Percentiles rank a stretch among this genome's conserved stretches.
phyloP scores from a whole-genome alignment of 2,888 invertebrate species.

The Agrochola circellaris region DNA sequence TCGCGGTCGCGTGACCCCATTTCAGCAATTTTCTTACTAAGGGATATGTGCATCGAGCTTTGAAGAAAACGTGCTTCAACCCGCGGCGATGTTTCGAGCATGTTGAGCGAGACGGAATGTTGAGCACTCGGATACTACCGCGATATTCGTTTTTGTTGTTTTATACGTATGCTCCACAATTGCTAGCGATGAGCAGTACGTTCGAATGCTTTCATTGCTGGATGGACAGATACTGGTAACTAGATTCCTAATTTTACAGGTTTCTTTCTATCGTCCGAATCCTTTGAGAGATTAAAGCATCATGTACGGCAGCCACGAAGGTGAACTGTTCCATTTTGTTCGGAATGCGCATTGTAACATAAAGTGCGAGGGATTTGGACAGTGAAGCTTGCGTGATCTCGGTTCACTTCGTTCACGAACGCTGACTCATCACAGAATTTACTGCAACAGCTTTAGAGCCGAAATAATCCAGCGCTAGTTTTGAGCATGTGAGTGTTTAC shows the following conservation, averaged over 20 bases:
- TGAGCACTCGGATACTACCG: not conserved
- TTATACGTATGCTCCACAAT: not conserved
- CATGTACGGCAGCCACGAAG: too few species aligned
- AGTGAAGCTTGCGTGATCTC: not conserved
- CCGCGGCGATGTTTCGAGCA: not conserved
- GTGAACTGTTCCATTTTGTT: slow-evolving; percentile 3
- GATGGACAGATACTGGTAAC: not conserved
- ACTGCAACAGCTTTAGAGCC: not conserved
- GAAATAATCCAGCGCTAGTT: not conserved
- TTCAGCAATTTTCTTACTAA: not conserved
- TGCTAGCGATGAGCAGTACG: not conserved
- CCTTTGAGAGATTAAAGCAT: not conserved
- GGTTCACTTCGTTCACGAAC: not conserved
- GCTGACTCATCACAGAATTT: slow-evolving; percentile 1
- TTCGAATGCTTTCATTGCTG: not conserved
- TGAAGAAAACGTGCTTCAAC: not conserved
- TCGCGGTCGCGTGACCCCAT: not conserved
- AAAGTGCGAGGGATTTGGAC: not conserved
- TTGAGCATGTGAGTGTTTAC: not conserved
- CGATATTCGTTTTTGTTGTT: not conserved
- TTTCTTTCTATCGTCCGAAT: not conserved
- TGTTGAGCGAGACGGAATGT: not conserved
- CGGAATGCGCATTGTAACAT: not conserved
- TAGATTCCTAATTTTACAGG: not conserved
- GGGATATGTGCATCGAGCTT: slow-evolving; percentile 15